Conservation (phyloP, 1,140 invertebrate genomes). For the Vanessa atalanta region DNA sequence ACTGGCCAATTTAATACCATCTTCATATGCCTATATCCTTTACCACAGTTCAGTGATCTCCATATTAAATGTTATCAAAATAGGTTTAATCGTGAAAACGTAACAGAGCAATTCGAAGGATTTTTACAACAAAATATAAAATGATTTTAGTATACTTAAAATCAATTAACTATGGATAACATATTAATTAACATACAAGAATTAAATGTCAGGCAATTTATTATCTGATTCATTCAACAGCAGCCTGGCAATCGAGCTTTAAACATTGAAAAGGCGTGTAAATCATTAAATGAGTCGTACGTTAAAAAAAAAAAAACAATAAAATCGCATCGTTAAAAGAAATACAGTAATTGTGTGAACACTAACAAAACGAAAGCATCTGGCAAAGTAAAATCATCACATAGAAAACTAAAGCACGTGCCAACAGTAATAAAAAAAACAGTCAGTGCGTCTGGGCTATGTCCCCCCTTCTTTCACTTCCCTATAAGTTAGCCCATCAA, state of each 20-base stretch:
- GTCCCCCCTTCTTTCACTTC: slow-evolving; percentile 54
- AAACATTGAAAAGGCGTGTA: not conserved
- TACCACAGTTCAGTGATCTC: no score
- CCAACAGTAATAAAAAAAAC: slow-evolving; percentile 55
- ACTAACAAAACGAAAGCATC: slow-evolving; percentile 49
- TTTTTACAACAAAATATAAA: not conserved
- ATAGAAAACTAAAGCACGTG: slow-evolving; percentile 56
- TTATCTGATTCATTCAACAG: not conserved
- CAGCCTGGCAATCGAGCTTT: not conserved
- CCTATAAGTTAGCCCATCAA: slow-evolving; percentile 41
- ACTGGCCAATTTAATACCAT: no score
- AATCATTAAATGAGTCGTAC: no score
- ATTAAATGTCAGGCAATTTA: not conserved
- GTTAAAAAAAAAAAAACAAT: not conserved
- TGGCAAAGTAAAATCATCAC: slow-evolving; percentile 53
- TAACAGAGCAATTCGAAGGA: no score
- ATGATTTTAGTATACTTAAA: not conserved
- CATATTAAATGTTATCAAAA: no score
- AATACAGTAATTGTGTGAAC: slow-evolving; percentile 35
- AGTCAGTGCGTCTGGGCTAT: slow-evolving; percentile 39
- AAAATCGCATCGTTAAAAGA: slow-evolving; percentile 34
- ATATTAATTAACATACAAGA: not conserved
- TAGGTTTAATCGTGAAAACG: no score
- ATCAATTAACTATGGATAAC: not conserved
- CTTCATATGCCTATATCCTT: no score